These are phyloP conservation scores for Galerucella nymphaeae DNA, from an alignment of 2,888 invertebrate species.

Conservation along the genomic window DNA sequence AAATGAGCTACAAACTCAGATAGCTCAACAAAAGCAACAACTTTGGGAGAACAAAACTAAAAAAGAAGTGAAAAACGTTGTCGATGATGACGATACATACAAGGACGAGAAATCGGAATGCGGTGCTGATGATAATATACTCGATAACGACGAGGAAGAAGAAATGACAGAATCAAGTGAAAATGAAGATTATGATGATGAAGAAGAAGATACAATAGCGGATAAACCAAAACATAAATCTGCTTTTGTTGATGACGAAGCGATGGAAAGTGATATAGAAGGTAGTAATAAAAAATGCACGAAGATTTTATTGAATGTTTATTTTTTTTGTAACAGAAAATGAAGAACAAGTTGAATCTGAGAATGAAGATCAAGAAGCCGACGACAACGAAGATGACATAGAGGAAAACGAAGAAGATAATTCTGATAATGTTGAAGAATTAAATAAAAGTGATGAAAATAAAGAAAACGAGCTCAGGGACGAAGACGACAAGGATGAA, in stretches of 20 bases:
- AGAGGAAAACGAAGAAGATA: slow-evolving; percentile 32
- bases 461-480: slow-evolving; percentile 19
- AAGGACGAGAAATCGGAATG: slow-evolving; percentile 43
- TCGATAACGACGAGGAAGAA: slow-evolving; percentile 66
- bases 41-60: slow-evolving; percentile 74
- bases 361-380: slow-evolving; percentile 46
- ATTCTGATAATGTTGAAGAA: slow-evolving; percentile 37
- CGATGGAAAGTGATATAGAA: slow-evolving; percentile 52
- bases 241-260: slow-evolving; percentile 60
- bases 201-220: slow-evolving; percentile 65
- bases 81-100: slow-evolving; percentile 36
- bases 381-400: slow-evolving; percentile 45
- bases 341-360: slow-evolving; percentile 42
- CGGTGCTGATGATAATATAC: slow-evolving; percentile 62
- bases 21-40: slow-evolving; percentile 76
- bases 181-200: slow-evolving; percentile 60
- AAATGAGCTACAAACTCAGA: slow-evolving; percentile 76
- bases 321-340: slow-evolving; percentile 42
- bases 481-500: slow-evolving; percentile 34
- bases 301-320: neutral
- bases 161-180: slow-evolving; percentile 67
- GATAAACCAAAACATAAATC: slow-evolving; percentile 53
- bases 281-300: slow-evolving; percentile 18
- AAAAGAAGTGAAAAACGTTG: slow-evolving; percentile 32
- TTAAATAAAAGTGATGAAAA: slow-evolving; percentile 27